Evolutionary conservation across 2,797 vertebrate genomes (phyloP), one percentile per base, ranked within the genome.

Genomic region (Dallia pectoralis): DNA sequence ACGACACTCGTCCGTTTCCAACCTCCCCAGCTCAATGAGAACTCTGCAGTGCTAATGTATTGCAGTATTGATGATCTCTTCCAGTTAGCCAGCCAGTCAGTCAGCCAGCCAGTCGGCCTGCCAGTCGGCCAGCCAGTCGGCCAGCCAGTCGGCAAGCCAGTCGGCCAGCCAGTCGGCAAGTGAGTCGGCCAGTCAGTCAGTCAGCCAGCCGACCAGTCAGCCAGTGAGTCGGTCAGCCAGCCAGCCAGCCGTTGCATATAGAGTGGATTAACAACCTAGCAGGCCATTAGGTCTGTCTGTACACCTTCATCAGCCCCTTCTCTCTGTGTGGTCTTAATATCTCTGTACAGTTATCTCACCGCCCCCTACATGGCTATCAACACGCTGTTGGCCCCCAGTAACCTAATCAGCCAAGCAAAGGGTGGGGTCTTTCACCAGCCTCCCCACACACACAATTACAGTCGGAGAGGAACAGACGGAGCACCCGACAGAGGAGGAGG

Each of bases 381-480:
- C n/a, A n/a, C 72, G 40, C 78, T 68, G 73, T 73, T 76, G 70
- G 78, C 76, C 16, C 16, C 19, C 79, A 53, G 87, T 89, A 87
- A 89, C 83, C 82, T 79, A 87, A 86, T 87, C 83, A 79, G 74
- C 74, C 79, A 14, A 76, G 77, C 73, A 76, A 82, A 81, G 33
- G 84, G 84, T 74, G 77, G 80, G 79, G 83, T 87, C 83, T 82
- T 77, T 85, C 84, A 70, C 77, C 82, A 48, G 73, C 64, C 33
- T 66, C 71, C 47, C 40, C 40, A 19, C 33, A 69, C 51, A 32
- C 51, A 44, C 2, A 51, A 47, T n/a, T n/a, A 36, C 30, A 27
- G 40, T 48, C 25, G 3, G 15, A 53, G 36, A 65, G 29, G 59
- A 48, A 69, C 12, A 32, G 48, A 32, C 8, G n/a, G 67, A 30